Evolutionary conservation across 2,888 invertebrate genomes (phyloP).

Genomic region (Chrysina gloriosa): DNA sequence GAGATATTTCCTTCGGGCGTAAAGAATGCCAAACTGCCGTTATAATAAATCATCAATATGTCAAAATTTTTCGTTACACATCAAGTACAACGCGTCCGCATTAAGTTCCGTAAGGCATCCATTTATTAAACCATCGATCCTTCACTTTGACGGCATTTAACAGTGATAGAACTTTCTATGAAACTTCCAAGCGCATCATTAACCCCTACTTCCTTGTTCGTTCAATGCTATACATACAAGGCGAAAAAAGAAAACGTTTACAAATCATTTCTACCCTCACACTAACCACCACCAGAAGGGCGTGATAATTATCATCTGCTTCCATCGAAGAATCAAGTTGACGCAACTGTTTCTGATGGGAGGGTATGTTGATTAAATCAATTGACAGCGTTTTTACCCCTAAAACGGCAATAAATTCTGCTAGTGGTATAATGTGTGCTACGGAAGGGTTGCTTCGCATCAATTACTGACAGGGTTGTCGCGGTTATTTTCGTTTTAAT

Average conservation of each 20-base stretch:
- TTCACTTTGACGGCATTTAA: background rate
- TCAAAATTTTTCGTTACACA: conserved; percentile 51
- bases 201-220: background rate
- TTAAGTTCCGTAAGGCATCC: background rate
- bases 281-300: conserved; percentile 7
- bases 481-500: conserved; percentile 53
- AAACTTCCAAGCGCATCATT: conserved; percentile 7
- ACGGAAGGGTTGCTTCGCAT: conserved; percentile 45
- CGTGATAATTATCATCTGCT: conserved; percentile 27
- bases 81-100: conserved; percentile 41
- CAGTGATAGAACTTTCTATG: background rate
- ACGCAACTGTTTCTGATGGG: conserved; percentile 29
- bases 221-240: background rate
- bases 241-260: conserved; percentile 23
- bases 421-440: conserved; percentile 43
- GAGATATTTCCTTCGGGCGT: conserved; percentile 30
- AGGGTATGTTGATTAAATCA: conserved; percentile 57
- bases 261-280: conserved; percentile 31
- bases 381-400: conserved; percentile 57
- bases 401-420: conserved; percentile 60
- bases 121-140: background rate
- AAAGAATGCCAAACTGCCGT: conserved; percentile 23
- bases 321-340: conserved; percentile 15
- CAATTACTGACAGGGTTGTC: conserved; percentile 44
- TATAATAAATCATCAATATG: conserved; percentile 51